phyloP scores from a whole-genome alignment of 2,888 invertebrate species.

The Ormyrus rosae region DNA sequence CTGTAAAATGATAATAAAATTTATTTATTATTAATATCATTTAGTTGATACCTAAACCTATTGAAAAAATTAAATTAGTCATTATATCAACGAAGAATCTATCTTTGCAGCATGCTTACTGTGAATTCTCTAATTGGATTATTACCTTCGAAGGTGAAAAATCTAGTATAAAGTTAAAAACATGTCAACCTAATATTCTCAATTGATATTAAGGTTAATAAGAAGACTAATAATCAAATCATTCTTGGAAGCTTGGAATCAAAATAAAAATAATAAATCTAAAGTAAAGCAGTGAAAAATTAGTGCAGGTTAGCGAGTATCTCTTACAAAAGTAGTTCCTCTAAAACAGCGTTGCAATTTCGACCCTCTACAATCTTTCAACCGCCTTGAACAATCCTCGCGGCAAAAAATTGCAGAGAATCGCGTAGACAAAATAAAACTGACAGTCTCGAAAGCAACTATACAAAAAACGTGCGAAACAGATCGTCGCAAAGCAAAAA shows the following conservation, averaged over 20 bases:
- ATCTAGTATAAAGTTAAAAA: background rate
- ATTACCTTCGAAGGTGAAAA: background rate
- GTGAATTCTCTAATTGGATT: background rate
- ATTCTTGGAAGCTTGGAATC: constrained; percentile 3
- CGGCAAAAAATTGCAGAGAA: constrained; percentile 15
- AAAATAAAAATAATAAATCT: constrained; percentile 11
- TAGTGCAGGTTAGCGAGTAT: constrained; percentile 24
- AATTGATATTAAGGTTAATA: background rate
- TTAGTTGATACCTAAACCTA: background rate
- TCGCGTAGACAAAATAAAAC: constrained; percentile 24
- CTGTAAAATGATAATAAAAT: too few species aligned
- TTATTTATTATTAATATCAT: background rate
- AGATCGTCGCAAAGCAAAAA: constrained; percentile 40
- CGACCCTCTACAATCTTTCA: constrained; percentile 11
- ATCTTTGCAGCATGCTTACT: constrained; percentile 20
- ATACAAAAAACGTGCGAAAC: constrained; percentile 49
- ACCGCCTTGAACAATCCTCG: background rate
- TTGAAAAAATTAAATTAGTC: background rate
- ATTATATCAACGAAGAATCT: background rate
- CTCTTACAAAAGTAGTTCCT: constrained; percentile 25
- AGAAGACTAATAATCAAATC: background rate
- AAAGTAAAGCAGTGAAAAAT: constrained; percentile 11
- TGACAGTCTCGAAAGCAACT: constrained; percentile 22
- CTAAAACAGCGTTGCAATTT: constrained; percentile 19
- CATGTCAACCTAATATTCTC: too few species aligned